These are phyloP conservation scores for Rhagophthalmus giganteus DNA, from an alignment of 2,888 invertebrate species.

Conservation along the genomic window DNA sequence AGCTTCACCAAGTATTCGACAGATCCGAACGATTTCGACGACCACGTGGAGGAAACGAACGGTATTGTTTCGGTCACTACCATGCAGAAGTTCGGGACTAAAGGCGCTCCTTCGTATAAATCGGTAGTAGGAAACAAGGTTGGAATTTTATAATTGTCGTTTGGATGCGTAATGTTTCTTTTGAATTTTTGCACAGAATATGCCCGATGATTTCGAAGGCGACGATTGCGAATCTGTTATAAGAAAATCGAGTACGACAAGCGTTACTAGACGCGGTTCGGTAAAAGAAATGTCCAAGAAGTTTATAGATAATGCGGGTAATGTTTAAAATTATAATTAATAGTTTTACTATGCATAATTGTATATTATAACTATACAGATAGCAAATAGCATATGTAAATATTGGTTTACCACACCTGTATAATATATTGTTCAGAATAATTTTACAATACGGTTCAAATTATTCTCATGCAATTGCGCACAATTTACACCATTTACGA, in stretches of 20 bases:
- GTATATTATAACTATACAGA: too few relatives aligned
- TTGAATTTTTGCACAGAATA: too few relatives aligned
- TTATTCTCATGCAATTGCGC: too few relatives aligned
- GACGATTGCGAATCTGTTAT: conserved; percentile 7
- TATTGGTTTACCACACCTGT: conserved; percentile 11
- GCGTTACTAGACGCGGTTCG: conserved; percentile 68
- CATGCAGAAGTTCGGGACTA: conserved; percentile 53
- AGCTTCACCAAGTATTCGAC: conserved; percentile 72
- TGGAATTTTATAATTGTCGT: not conserved
- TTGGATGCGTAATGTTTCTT: too few relatives aligned
- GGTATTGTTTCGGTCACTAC: conserved; percentile 52
- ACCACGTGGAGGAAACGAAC: conserved; percentile 35
- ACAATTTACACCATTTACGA: too few relatives aligned
- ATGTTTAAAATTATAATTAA: conserved; percentile 11
- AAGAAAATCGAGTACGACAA: conserved; percentile 41
- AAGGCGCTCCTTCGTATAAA: conserved; percentile 48
- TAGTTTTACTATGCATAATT: too few relatives aligned
- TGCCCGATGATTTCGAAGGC: conserved; percentile 5
- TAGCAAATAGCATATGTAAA: conserved; percentile 1
- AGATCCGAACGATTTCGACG: conserved; percentile 61
- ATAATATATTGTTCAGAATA: too few relatives aligned
- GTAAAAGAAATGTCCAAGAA: conserved; percentile 79
- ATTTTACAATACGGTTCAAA: too few relatives aligned
- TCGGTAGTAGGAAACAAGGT: conserved; percentile 40
- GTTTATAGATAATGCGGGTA: conserved; percentile 71